Base-by-base conservation (phyloP, 2,888 invertebrate genomes). In the Ellobium chinense region DNA sequence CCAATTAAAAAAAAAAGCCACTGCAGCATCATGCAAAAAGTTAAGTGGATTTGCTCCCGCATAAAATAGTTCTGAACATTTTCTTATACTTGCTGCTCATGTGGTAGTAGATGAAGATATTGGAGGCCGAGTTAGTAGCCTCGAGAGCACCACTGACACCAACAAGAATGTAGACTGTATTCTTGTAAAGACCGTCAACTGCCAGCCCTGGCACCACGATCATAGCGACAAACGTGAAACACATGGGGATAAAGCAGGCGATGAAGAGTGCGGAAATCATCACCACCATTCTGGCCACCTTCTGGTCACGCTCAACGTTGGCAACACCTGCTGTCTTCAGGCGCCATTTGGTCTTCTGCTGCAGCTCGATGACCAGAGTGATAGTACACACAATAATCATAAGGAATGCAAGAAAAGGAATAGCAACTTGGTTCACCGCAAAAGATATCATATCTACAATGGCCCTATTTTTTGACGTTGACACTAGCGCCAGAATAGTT, bases 21-120 rank as follows among this genome's bases (percentile, higher is more conserved):
- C n/a, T n/a, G n/a, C n/a, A n/a, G n/a, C n/a, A n/a, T n/a, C n/a
- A n/a, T n/a, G n/a, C n/a, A n/a, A n/a, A n/a, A n/a, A n/a, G n/a
- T n/a, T n/a, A n/a, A n/a, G n/a, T n/a, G n/a, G n/a, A n/a, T n/a
- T n/a, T n/a, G n/a, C n/a, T n/a, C n/a, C n/a, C n/a, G n/a, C n/a
- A n/a, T n/a, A n/a, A n/a, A n/a, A n/a, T n/a, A n/a, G n/a, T n/a
- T n/a, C n/a, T n/a, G 39, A 66, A 66, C 9, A n/a, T 24, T 3
- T 37, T 39, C 27, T 24, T 66, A 37, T 37, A 66, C 21, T 66
- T 66, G 14, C 66, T 66, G 66, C 66, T 66, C 66, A 66, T 66
- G 1, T 66, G 21, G 24, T 36, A 66, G 14, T 66, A 66, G 5
- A 66, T 37, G 31, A 66, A 66, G 27, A 66, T 66, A 66, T 66